Evolutionary conservation across 92 coral and sea anemone genomes (phyloP), one percentile per base, ranked within the genome.

Genomic region (Chrysogorgia sp.): DNA sequence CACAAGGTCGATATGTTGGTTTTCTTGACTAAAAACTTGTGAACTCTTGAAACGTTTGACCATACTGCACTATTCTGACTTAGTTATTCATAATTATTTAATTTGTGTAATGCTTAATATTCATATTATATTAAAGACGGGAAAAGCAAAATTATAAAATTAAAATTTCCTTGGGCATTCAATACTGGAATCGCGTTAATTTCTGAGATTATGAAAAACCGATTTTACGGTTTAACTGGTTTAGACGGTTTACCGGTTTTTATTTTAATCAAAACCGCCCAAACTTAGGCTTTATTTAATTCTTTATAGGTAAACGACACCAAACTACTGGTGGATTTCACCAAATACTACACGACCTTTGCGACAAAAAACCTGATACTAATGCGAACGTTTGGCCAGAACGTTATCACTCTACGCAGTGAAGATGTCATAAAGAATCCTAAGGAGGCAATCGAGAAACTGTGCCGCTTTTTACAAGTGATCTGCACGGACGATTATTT

Each of bases 401-500:
- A 23, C 22, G 82, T 74, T 4, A 10, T 82, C 22, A 80, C 74
- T 19, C 22, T 82, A 1, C 65, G 71, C 2, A 82, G 86, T 63
- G 75, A 34, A 49, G 86, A 61, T 3, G 21, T 74, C 4, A 63
- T 81, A 8, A 45, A 31, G 15, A 23, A 32, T 15, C 81, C 86
- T 45, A 7, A n/a, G 2, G 15, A 47, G 53, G 17, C 7, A 47
- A 12, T 47, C 53, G 17, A 7, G 2, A 47, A n/a, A n/a, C 7
- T 47, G 7, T 47, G 53, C 15, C 2, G n/a, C 2, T 47, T 47
- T 47, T 47, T 47, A n/a, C 7, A 47, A 12, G 53, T 47, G 2
- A 7, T n/a, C 17, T 47, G 53, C n/a, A 2, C 53, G 14, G 53
- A 47, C 2, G 53, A 7, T 47, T 47, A 47, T 47, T 47, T 47